Conservation (phyloP, 2,888 invertebrate genomes). For the Adelognathus sp. region DNA sequence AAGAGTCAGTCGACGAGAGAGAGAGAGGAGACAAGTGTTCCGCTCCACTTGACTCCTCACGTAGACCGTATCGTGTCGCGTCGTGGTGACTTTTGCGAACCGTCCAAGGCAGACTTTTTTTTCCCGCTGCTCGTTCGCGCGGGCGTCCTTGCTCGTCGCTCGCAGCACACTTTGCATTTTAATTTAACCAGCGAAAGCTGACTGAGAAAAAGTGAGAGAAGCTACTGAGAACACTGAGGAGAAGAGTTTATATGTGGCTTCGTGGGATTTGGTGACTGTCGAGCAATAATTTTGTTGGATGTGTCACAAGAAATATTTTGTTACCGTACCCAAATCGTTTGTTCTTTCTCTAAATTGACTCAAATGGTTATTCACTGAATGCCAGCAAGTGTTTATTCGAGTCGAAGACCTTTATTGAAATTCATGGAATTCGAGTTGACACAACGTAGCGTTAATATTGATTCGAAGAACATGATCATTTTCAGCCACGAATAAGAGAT, state of each 20-base stretch:
- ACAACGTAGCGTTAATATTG: no score
- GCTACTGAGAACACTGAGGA: neutral
- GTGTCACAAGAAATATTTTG: no score
- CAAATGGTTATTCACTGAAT: no score
- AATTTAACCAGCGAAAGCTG: conserved; percentile 35
- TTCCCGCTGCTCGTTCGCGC: conserved; percentile 28
- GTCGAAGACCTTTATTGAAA: no score
- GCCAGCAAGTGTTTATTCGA: no score
- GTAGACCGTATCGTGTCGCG: neutral
- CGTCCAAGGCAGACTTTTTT: conserved; percentile 23
- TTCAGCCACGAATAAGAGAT: no score
- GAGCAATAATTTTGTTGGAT: no score
- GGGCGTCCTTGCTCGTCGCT: conserved; percentile 28
- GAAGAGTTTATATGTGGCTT: neutral
- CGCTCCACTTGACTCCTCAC: conserved; percentile 48
- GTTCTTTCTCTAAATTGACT: no score
- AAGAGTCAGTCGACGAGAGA: neutral
- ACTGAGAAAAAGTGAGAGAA: neutral
- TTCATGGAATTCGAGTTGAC: no score
- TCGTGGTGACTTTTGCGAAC: neutral
- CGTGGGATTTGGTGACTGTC: no score
- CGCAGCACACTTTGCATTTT: conserved; percentile 49
- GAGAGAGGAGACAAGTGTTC: conserved; percentile 43
- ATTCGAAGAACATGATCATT: no score
- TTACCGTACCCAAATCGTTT: no score